A percentile compares a stretch with the other conserved stretches of the same genome.
These are phyloP conservation scores for Sericinus montela DNA, from an alignment of 2,888 invertebrate species.

Conservation along the genomic window DNA sequence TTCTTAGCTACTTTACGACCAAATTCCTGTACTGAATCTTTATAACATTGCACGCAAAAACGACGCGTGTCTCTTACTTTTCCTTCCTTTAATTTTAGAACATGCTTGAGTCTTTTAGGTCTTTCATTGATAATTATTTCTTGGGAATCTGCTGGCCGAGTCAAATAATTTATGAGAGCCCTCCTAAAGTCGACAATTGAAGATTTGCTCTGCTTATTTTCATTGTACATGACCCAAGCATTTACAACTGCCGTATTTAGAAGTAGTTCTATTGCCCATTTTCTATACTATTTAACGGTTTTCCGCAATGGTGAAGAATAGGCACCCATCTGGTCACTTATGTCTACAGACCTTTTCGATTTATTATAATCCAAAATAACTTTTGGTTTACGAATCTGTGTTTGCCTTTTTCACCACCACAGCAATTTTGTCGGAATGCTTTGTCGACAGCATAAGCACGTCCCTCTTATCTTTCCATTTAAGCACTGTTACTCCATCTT, in stretches of 20 bases:
- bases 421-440: no score
- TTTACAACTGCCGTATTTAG: slow-evolving; percentile 32
- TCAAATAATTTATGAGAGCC: slow-evolving; percentile 25
- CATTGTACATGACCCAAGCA: slow-evolving; percentile 21
- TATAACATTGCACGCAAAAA: slow-evolving; percentile 33
- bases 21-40: slow-evolving; percentile 29
- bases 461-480: no score
- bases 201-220: slow-evolving; percentile 21
- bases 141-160: slow-evolving; percentile 27
- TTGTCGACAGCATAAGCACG: no score
- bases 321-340: no score
- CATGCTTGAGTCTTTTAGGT: slow-evolving; percentile 32
- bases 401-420: no score
- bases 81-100: slow-evolving; percentile 29
- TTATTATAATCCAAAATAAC: no score
- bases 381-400: no score
- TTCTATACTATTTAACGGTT: slow-evolving; percentile 43
- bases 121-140: slow-evolving; percentile 28
- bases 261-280: slow-evolving; percentile 37
- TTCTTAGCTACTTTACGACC: slow-evolving; percentile 32
- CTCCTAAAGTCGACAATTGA: slow-evolving; percentile 24
- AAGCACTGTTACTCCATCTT: no score
- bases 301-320: no score
- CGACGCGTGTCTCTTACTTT: slow-evolving; percentile 31
- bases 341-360: no score